phyloP scores from a whole-genome alignment of 2,797 vertebrate species.

The Acanthis flammea region DNA sequence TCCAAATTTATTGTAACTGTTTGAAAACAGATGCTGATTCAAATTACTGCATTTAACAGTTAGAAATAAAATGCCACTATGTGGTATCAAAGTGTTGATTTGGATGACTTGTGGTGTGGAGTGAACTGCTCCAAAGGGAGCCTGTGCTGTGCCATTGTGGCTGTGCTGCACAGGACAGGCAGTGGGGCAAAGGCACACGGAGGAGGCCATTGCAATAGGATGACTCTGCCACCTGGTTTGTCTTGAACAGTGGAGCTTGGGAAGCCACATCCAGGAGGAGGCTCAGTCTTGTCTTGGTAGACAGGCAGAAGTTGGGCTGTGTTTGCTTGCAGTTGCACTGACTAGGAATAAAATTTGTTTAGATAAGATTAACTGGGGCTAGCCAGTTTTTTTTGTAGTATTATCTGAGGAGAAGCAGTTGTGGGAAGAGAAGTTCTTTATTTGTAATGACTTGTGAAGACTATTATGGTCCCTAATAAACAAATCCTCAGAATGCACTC shows the following conservation, averaged over 20 bases:
- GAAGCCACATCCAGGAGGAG: background rate
- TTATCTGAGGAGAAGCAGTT: background rate
- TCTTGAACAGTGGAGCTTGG: background rate
- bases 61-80: background rate
- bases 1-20: background rate
- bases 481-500: background rate
- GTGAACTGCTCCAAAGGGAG: background rate
- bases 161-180: background rate
- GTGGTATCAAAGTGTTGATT: background rate
- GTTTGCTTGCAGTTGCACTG: background rate
- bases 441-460: background rate
- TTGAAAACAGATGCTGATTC: constrained; percentile 17
- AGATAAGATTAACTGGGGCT: background rate
- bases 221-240: background rate
- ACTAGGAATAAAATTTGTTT: background rate
- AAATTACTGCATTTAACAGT: background rate
- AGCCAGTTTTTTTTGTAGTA: background rate
- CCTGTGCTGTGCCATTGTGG: background rate
- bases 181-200: background rate
- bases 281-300: background rate
- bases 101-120: background rate
- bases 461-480: background rate
- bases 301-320: background rate
- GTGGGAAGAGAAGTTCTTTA: background rate
- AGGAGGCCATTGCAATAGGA: background rate